phyloP scores from a whole-genome alignment of 2,888 invertebrate genomes.

The Hanleya hanleyi region DNA sequence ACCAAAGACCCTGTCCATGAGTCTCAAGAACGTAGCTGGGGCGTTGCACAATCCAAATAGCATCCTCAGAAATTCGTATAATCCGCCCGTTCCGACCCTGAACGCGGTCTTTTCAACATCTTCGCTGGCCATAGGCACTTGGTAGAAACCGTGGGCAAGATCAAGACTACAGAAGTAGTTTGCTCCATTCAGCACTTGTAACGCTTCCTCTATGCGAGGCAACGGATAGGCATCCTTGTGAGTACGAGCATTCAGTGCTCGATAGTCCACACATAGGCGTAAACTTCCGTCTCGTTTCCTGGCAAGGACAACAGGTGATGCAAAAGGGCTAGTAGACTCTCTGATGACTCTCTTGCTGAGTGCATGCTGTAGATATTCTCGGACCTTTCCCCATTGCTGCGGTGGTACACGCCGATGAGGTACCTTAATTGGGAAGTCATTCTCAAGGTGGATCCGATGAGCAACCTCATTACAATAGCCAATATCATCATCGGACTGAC shows the following conservation, averaged over 20 bases:
- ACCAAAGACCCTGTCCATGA: constrained; percentile 39
- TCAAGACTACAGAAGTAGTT: constrained; percentile 40
- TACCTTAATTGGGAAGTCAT: constrained; percentile 16
- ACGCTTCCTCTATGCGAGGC: constrained; percentile 48
- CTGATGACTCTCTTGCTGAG: constrained; percentile 23
- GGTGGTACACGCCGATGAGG: constrained; percentile 29
- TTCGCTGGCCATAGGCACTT: constrained; percentile 33
- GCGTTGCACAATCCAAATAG: constrained; percentile 40
- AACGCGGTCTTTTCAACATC: constrained; percentile 43
- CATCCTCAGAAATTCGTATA: constrained; percentile 39
- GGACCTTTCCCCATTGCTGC: constrained; percentile 34
- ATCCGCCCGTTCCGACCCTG: constrained; percentile 7
- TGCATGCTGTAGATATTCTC: constrained; percentile 23
- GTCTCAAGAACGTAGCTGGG: constrained; percentile 39
- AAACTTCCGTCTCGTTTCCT: constrained; percentile 35
- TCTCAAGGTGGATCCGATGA: not conserved
- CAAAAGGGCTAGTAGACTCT: constrained; percentile 32
- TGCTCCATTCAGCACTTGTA: constrained; percentile 38
- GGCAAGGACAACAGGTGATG: constrained; percentile 44
- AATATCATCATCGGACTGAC: constrained; percentile 12
- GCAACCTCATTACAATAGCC: constrained; percentile 16
- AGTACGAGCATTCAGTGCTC: constrained; percentile 45
- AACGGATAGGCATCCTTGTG: constrained; percentile 47
- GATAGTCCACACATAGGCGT: constrained; percentile 49
- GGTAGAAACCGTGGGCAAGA: constrained; percentile 41